Evolutionary conservation across 1,140 invertebrate species (phyloP).

Genomic region (Sarcophaga peregrina): DNA sequence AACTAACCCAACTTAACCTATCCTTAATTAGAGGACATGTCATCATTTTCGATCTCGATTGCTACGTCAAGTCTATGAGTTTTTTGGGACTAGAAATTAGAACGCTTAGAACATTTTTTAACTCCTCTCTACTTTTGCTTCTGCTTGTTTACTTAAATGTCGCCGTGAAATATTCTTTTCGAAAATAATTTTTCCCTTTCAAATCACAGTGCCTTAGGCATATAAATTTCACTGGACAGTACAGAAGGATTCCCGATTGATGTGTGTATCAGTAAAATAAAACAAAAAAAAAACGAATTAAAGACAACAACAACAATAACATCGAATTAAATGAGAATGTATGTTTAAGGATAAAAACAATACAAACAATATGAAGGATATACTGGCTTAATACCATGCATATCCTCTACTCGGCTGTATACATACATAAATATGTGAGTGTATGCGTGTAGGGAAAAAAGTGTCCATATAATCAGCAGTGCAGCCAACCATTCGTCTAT

Average conservation of each 20-base stretch:
- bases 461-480: not conserved
- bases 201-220: not conserved
- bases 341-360: slow-evolving; percentile 12
- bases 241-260: not conserved
- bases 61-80: too few species aligned
- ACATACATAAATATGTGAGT: not conserved
- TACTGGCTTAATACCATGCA: not conserved
- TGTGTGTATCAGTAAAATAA: slow-evolving; percentile 21
- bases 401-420: not conserved
- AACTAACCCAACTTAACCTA: too few species aligned
- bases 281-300: not conserved
- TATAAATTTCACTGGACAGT: not conserved
- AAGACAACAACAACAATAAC: too few species aligned
- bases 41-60: too few species aligned
- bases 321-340: not conserved
- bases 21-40: too few species aligned
- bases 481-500: not conserved
- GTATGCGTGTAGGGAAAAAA: not conserved
- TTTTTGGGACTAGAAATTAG: too few species aligned
- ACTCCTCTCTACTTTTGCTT: too few species aligned
- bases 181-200: too few species aligned
- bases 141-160: too few species aligned
- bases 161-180: too few species aligned
- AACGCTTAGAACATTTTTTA: too few species aligned
- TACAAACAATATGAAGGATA: slow-evolving; percentile 19